These are phyloP conservation scores for Gallinago paraguaiae DNA, from an alignment of 2,113 vertebrate genomes.

Conservation along the genomic window DNA sequence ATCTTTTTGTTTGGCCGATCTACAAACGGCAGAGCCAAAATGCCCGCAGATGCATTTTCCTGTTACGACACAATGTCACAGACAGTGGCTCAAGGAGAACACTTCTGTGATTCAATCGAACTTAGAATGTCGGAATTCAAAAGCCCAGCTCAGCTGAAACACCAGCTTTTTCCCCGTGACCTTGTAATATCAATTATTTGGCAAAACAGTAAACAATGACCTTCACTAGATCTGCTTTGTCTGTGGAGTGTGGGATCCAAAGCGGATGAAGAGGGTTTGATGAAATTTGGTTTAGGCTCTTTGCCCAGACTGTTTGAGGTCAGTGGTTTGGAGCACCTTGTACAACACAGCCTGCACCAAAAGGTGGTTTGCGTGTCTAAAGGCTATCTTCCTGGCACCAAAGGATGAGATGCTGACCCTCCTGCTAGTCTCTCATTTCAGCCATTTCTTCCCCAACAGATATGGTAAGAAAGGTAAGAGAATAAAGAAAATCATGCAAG, in stretches of 20 bases:
- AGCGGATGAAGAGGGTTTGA: not conserved
- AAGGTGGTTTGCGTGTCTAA: not conserved
- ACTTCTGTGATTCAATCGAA: not conserved
- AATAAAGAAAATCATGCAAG: not conserved
- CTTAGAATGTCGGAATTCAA: not conserved
- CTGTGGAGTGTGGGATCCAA: not conserved
- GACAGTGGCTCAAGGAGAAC: not conserved
- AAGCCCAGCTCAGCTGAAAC: not conserved
- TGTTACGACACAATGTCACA: rapidly evolving
- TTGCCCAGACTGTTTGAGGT: not conserved
- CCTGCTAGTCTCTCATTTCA: not conserved
- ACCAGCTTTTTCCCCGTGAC: not conserved
- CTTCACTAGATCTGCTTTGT: not conserved
- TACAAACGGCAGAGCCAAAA: not conserved
- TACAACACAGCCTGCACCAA: not conserved
- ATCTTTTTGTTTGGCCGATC: not conserved
- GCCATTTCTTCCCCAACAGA: not conserved
- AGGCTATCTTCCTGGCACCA: rapidly evolving
- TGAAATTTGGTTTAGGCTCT: not conserved
- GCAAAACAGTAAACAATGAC: not conserved
- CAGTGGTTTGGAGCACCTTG: not conserved
- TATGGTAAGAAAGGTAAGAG: not conserved
- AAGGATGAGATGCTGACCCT: not conserved
- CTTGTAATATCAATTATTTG: not conserved
- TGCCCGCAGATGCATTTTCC: not conserved